A percentile compares a stretch with the other conserved stretches of the same genome.
Conservation (phyloP, 2,797 vertebrate genomes). For the Rhynchonycteris naso region DNA sequence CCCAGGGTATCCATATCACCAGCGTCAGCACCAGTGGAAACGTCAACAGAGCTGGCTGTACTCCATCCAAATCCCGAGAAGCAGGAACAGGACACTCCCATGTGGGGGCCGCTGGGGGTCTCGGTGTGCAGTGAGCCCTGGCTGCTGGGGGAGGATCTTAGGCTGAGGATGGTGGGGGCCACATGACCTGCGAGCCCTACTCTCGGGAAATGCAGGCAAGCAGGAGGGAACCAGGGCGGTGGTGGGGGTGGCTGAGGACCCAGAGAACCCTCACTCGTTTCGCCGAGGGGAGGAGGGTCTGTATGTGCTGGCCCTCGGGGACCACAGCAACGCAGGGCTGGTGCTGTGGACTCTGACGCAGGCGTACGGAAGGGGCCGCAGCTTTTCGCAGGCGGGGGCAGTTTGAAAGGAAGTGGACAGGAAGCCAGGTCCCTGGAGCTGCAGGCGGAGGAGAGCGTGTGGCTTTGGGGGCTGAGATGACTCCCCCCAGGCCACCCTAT, state of each 20-base stretch:
- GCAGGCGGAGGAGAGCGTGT: neutral
- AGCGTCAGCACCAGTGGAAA: accelerated
- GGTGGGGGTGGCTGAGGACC: no score
- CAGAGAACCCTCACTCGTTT: neutral
- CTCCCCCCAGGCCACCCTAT: neutral
- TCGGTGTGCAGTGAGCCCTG: neutral
- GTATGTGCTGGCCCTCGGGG: no score
- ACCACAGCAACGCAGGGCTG: accelerated
- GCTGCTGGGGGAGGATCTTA: neutral
- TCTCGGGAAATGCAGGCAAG: accelerated
- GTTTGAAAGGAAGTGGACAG: neutral
- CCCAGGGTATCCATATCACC: accelerated
- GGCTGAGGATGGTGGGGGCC: no score
- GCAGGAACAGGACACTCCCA: accelerated
- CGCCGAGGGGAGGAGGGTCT: neutral
- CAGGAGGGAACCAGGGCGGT: no score
- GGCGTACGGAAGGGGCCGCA: no score
- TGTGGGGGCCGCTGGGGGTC: accelerated
- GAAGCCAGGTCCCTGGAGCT: no score
- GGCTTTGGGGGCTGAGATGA: neutral
- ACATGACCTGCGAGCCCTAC: accelerated
- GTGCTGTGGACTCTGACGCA: accelerated
- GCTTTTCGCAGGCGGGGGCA: no score
- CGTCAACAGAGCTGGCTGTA: no score
- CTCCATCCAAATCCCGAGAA: no score